phyloP scores from a whole-genome alignment of 2,113 vertebrate species.

The Benthochromis sp. region DNA sequence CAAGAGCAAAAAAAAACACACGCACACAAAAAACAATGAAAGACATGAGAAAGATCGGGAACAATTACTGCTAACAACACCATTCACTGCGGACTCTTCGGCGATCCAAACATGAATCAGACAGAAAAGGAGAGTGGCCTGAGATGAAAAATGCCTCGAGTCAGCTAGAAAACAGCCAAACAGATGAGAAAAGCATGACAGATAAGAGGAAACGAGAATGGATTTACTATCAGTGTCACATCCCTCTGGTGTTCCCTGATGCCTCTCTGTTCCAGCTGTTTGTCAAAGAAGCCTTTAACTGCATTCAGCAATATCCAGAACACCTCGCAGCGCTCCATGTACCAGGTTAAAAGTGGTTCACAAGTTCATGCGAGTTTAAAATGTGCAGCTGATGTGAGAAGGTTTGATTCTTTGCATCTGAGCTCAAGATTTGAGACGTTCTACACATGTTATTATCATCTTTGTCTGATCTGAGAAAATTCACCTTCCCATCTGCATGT shows the following conservation, averaged over 20 bases:
- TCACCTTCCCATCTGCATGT: not conserved
- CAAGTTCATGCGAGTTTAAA: not conserved
- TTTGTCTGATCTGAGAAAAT: not conserved
- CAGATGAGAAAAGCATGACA: not conserved
- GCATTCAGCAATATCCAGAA: not conserved
- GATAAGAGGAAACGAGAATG: conserved; percentile 29
- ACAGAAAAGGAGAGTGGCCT: not conserved
- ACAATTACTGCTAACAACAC: not conserved
- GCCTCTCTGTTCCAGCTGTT: not conserved
- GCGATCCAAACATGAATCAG: not conserved
- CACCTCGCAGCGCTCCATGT: not conserved
- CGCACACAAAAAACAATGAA: not conserved
- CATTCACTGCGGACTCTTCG: not conserved
- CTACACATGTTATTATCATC: not conserved
- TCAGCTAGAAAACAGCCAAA: conserved; percentile 14
- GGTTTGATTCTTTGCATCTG: not conserved
- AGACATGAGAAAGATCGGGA: not conserved
- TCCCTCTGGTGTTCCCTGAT: not conserved
- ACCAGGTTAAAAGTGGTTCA: not conserved
- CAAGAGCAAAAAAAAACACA: rapidly evolving
- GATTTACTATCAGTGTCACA: conserved; percentile 18
- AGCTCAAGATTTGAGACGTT: not conserved
- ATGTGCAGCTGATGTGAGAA: not conserved
- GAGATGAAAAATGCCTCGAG: not conserved
- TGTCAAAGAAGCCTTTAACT: not conserved